Conservation (phyloP, 2,888 invertebrate species). For the Pyralis farinalis region DNA sequence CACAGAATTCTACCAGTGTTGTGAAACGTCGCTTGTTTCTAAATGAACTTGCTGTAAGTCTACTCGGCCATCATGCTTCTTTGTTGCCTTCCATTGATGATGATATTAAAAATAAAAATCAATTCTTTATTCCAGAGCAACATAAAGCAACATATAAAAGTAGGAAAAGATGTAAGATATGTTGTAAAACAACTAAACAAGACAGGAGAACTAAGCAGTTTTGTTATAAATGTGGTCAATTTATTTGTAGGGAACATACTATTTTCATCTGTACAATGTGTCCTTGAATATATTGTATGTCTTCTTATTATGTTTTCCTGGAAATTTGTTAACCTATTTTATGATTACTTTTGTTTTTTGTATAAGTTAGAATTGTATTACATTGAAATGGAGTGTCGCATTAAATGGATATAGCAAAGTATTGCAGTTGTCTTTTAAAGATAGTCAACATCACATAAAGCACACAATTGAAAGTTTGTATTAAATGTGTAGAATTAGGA, state of each 20-base stretch:
- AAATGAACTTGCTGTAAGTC: conserved; percentile 50
- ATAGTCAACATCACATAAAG: no score
- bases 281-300: background rate
- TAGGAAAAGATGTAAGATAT: conserved; percentile 52
- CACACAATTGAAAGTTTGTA: no score
- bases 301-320: no score
- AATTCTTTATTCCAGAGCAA: conserved; percentile 16
- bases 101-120: conserved; percentile 25
- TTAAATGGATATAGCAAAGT: no score
- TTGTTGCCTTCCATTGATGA: conserved; percentile 18
- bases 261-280: conserved; percentile 52
- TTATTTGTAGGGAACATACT: conserved; percentile 64
- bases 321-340: no score
- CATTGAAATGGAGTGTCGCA: conserved; percentile 2
- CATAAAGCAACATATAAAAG: conserved; percentile 25
- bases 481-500: no score
- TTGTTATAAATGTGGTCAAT: conserved; percentile 56
- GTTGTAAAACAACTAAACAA: conserved; percentile 43
- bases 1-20: conserved; percentile 33
- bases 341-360: no score
- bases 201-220: conserved; percentile 57
- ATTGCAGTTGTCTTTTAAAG: no score
- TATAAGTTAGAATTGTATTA: background rate
- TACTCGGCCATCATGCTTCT: conserved; percentile 37
- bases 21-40: conserved; percentile 55